Evolutionary conservation across 2,113 vertebrate species (phyloP), one percentile per base, ranked within the genome.

Genomic region (Bos taurus): DNA sequence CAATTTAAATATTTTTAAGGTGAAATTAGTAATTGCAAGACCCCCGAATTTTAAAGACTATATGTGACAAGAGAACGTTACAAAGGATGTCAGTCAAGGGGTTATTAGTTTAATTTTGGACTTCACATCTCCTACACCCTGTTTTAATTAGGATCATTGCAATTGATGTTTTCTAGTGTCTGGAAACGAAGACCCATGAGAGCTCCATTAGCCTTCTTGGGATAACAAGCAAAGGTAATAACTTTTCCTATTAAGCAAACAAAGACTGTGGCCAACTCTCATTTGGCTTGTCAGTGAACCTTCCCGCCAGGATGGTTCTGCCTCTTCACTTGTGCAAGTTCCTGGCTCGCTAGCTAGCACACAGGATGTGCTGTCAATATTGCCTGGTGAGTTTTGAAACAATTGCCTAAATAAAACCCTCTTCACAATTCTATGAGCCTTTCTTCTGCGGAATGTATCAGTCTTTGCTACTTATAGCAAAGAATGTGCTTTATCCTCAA

Each of bases 171-270:
- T 52, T 71, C 98, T 82, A 81, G 60, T 77, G 21, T 95, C 88
- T 97, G 96, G 88, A 82, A 97, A 89, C 54, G 93, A 81, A 67
- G 59, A 85, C 91, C 60, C 96, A 85, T 3, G 94, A 96, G 54
- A 97, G 71, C 48, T 80, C 96, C 2, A 2, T 97, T 95, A 98
- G 50, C 87, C 62, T 92, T 97, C 96, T 82, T 64, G 82, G 97
- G 91, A 91, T 97, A 95, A 98, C 46, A 92, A 97, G 91, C 90
- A 97, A 92, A 96, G 97, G 89, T 59, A 98, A 98, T 96, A 98
- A 87, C 97, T 98, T 97, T 1, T 97, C 92, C 85, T 97, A 95
- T 90, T 90, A 88, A 88, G 89, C 95, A 98, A 98, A 98, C 94
- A 97, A 92, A 98, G 87, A 43, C 91, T 2, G 25, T 78, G 60